Evolutionary conservation across 2,797 vertebrate species (phyloP), one percentile per base, ranked within the genome.

Genomic region (Denticeps clupeoides): DNA sequence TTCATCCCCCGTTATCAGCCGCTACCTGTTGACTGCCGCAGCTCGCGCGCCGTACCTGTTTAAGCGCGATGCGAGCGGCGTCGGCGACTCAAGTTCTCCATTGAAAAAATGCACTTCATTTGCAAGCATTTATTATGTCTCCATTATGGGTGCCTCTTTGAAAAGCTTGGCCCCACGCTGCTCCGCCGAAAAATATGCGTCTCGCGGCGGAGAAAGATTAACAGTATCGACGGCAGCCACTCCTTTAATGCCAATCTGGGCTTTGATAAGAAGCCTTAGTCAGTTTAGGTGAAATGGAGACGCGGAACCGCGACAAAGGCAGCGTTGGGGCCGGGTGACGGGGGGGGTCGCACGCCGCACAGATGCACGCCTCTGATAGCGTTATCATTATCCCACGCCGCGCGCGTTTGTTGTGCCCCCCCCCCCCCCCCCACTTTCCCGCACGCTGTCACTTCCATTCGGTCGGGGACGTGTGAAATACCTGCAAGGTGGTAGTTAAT

Each of bases 401-500:
- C n/a, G n/a, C n/a, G n/a, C n/a, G n/a, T n/a, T n/a, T n/a, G n/a
- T n/a, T 3, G 4, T 11, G n/a, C 18, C 37, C 13, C 15, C 25
- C 6, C 7, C 22, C 4, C 22, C 9, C 16, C 4, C 5, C 4
- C 7, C 19, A 63, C 53, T 64, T 56, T 38, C n/a, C 52, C 64
- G 60, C 46, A 15, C 28, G 62, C 61, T 40, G 44, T 40, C 49
- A 29, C 74, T 73, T 67, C 80, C 77, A 66, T 80, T 79, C 58
- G 77, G 66, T 63, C 55, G 53, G 11, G 33, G 72, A 60, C 63
- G 56, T 58, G 55, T 64, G 65, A 55, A 49, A 61, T 68, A 79
- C 71, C 80, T 73, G 70, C 69, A 68, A 70, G 70, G 75, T 78
- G 77, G 78, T 84, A n/a, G n/a, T n/a, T n/a, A 85, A 83, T 84